Conservation (phyloP, 2,888 invertebrate genomes). For the Archaeoteleia sp. region DNA sequence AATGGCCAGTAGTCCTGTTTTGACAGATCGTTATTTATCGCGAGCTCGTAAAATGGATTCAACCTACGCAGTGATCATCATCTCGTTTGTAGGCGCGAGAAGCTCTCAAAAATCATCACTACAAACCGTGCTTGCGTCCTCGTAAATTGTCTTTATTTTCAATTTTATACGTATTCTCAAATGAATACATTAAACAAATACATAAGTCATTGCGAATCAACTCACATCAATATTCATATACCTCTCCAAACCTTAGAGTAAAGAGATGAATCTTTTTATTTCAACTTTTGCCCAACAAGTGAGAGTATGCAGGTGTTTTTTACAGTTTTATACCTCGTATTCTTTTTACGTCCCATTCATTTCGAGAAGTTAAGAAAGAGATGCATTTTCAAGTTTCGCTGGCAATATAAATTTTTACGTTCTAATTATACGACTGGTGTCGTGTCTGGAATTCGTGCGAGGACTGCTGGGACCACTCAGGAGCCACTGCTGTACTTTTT, state of each 20-base stretch:
- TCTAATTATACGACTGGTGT: constrained; percentile 68
- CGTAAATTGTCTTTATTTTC: constrained; percentile 34
- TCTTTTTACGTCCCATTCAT: too few species aligned
- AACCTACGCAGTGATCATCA: constrained; percentile 50
- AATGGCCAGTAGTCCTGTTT: constrained; percentile 64
- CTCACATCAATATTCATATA: too few species aligned
- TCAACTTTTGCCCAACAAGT: too few species aligned
- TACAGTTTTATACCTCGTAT: too few species aligned
- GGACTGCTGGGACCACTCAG: constrained; percentile 59
- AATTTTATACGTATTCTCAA: constrained; percentile 2
- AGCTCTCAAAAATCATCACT: constrained; percentile 44
- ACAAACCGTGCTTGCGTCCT: constrained; percentile 22
- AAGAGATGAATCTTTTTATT: too few species aligned
- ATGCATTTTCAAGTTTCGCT: constrained; percentile 32
- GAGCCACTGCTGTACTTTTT: constrained; percentile 63
- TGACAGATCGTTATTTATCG: constrained; percentile 68
- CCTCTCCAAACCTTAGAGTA: too few species aligned
- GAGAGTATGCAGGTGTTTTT: too few species aligned
- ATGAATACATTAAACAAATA: too few species aligned
- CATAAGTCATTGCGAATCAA: too few species aligned
- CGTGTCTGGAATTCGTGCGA: constrained; percentile 67
- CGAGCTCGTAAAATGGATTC: constrained; percentile 64
- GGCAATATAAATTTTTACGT: constrained; percentile 68
- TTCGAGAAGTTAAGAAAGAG: constrained; percentile 11
- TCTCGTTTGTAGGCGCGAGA: constrained; percentile 37